Evolutionary conservation across 1,140 invertebrate species (phyloP), one percentile per base, ranked within the genome.

Genomic region (Bombus soroeensis): DNA sequence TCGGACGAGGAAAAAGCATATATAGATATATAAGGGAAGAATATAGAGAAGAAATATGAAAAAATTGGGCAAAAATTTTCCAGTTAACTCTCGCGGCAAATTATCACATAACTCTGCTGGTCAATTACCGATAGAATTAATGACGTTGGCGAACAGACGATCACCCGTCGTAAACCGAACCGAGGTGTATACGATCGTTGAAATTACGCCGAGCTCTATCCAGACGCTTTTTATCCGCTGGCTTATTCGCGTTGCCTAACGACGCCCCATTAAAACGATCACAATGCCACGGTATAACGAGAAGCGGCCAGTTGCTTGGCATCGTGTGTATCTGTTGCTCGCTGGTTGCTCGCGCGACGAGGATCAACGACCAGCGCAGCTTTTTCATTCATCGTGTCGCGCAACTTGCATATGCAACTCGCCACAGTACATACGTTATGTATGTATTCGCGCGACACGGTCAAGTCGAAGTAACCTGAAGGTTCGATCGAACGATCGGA

Each of bases 361-460:
- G 96, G 93, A 96, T 96, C 71, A 96, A 96, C 92, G 96, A 96
- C 92, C 96, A 96, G 92, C 96, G 95, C 62, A 95, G 96, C 96
- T 93, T 93, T 83, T 74, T 81, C 80, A 87, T 83, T 79, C 73
- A 87, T 87, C 81, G 74, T 53, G 68, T 87, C 81, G 68, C 62
- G 68, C 72, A 59, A 82, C 59, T n/a, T 34, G 64, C 13, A 66
- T 66, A 32, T 34, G 64, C 32, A 9, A 34, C 59, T n/a, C 8
- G 59, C 28, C 10, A n/a, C 0, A 13, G 59, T 62, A 62, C 59
- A n/a, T n/a, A 13, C 59, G 28, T 62, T 62, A 62, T 13, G 71
- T 28, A 9, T 18, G 47, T 22, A 47, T 28, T 32, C 68, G 57
- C 62, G 22, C 59, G 39, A 87, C 53, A n/a, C 37, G 71, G 43